phyloP scores from a whole-genome alignment of 2,797 vertebrate species.

The Gymnoscopelus microlampas region DNA sequence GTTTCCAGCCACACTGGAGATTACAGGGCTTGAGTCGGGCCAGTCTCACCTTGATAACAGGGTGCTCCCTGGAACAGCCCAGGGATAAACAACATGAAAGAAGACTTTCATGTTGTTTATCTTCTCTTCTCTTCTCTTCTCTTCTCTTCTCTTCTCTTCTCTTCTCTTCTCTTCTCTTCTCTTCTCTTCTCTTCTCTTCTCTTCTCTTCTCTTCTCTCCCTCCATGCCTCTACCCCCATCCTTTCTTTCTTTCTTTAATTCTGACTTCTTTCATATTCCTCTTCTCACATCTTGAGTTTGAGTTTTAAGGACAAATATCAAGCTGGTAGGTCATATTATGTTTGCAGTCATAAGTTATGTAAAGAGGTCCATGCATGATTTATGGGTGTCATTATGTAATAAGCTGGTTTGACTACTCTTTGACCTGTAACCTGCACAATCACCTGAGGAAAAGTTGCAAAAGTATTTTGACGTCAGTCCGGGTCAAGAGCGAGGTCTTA shows the following conservation, averaged over 20 bases:
- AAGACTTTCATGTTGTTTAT: conserved; percentile 21
- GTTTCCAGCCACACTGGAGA: conserved; percentile 68
- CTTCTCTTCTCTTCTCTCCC: neutral
- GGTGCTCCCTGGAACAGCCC: conserved; percentile 62
- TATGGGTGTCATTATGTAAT: conserved; percentile 32
- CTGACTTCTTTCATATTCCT: conserved; percentile 28
- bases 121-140: neutral
- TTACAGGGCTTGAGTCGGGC: conserved; percentile 75
- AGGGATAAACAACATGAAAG: conserved; percentile 74
- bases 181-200: conserved; percentile 16
- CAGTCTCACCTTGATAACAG: conserved; percentile 77
- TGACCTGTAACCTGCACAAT: conserved; percentile 27
- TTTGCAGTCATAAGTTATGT: conserved; percentile 37
- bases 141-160: neutral
- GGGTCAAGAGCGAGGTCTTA: conserved; percentile 22
- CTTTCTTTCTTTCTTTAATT: neutral
- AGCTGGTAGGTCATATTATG: conserved; percentile 34
- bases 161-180: neutral
- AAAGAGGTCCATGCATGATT: conserved; percentile 31
- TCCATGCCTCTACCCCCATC: neutral
- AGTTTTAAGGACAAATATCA: conserved; percentile 28
- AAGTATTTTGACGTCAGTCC: conserved; percentile 27
- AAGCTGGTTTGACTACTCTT: conserved; percentile 37
- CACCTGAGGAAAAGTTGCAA: conserved; percentile 17
- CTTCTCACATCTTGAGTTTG: conserved; percentile 14